Conservation (phyloP, 2,113 vertebrate species). For the Nyctibius bracteatus region DNA sequence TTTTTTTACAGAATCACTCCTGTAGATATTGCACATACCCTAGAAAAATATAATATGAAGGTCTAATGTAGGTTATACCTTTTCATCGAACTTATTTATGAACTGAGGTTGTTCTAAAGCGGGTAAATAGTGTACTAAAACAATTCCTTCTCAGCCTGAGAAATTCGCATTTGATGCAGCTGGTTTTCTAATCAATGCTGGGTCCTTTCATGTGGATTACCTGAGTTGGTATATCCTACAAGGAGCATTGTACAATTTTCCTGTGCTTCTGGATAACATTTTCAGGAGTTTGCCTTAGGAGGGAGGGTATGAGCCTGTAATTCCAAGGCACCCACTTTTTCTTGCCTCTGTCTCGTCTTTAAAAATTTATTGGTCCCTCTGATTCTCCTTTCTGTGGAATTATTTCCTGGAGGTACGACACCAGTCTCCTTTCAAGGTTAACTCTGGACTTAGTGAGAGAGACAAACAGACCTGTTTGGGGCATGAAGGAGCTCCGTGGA, state of each 20-base stretch:
- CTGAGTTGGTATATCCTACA: background rate
- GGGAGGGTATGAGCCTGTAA: background rate
- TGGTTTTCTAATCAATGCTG: background rate
- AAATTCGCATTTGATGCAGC: background rate
- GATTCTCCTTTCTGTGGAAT: background rate
- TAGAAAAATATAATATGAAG: background rate
- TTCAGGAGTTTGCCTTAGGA: background rate
- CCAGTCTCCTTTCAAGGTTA: background rate
- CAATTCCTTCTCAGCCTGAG: background rate
- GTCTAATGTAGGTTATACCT: background rate
- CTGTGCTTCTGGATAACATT: background rate
- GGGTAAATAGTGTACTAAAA: background rate
- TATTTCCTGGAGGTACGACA: background rate
- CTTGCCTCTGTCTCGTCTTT: background rate
- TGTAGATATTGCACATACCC: background rate
- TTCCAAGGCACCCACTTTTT: background rate
- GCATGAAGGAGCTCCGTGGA: background rate
- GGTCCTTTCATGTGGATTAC: background rate
- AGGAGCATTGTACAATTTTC: background rate
- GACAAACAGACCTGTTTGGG: background rate
- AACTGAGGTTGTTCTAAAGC: background rate
- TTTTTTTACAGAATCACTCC: background rate
- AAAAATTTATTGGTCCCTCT: background rate
- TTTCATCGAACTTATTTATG: background rate
- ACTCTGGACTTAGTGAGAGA: background rate